A percentile compares a stretch with the other conserved stretches of the same genome.
phyloP scores from a whole-genome alignment of 2,888 invertebrate genomes.

The Melanostoma scalare region DNA sequence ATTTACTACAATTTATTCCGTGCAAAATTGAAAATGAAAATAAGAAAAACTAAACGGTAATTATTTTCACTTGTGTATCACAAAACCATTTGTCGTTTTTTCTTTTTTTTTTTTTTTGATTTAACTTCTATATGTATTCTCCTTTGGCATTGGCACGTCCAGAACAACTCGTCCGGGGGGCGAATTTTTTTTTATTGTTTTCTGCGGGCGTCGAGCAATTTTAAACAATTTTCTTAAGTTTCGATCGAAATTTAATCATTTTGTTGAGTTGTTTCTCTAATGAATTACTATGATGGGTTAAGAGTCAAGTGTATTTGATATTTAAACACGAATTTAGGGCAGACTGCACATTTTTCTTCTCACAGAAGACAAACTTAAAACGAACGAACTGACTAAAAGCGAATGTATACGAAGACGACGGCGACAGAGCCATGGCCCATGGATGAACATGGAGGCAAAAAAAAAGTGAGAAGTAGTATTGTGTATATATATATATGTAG shows the following conservation, averaged over 20 bases:
- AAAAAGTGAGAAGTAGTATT: not conserved
- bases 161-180: constrained; percentile 11
- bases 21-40: constrained; percentile 37
- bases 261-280: constrained; percentile 14
- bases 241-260: constrained; percentile 63
- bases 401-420: constrained; percentile 15
- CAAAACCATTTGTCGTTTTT: constrained; percentile 67
- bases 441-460: constrained; percentile 36
- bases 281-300: constrained; percentile 10
- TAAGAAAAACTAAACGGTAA: constrained; percentile 57
- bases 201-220: constrained; percentile 45
- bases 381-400: constrained; percentile 50
- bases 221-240: constrained; percentile 45
- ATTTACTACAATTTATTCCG: constrained; percentile 17
- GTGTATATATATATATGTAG: too few relatives aligned
- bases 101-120: not conserved
- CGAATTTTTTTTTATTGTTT: constrained; percentile 50
- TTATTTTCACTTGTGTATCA: constrained; percentile 69
- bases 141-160: not conserved
- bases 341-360: constrained; percentile 52
- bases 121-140: constrained; percentile 45
- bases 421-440: constrained; percentile 43
- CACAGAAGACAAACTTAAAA: constrained; percentile 23
- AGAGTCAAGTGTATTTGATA: constrained; percentile 7
- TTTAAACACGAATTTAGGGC: constrained; percentile 51